phyloP scores from a whole-genome alignment of 1,140 invertebrate species.

The Melipona quadrifasciata region DNA sequence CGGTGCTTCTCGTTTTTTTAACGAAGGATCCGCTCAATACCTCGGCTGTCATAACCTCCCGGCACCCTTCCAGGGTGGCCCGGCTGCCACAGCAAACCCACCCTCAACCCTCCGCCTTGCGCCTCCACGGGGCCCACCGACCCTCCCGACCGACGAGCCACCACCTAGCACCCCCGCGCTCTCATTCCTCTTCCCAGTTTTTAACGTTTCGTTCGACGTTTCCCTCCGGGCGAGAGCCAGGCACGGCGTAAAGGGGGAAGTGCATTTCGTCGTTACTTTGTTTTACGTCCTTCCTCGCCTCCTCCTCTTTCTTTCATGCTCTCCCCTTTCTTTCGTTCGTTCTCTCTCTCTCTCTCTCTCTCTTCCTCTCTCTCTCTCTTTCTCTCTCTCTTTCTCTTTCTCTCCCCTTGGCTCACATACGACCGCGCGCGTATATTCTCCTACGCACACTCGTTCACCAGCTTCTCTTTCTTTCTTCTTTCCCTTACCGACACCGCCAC shows the following conservation, averaged over 20 bases:
- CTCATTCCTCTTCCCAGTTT: conserved; percentile 77
- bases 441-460: conserved; percentile 16
- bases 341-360: not conserved
- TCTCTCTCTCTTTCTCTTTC: not conserved
- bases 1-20: conserved; percentile 77
- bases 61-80: conserved; percentile 71
- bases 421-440: not conserved
- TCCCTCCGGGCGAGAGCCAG: conserved; percentile 72
- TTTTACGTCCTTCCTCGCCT: conserved; percentile 76
- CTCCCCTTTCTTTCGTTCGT: conserved; percentile 27
- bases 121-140: conserved; percentile 62
- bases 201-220: conserved; percentile 81
- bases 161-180: conserved; percentile 62
- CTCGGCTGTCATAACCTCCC: conserved; percentile 81
- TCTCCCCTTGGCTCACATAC: not conserved
- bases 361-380: not conserved
- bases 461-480: conserved; percentile 44
- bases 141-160: conserved; percentile 65
- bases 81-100: conserved; percentile 60
- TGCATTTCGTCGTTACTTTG: conserved; percentile 82
- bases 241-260: conserved; percentile 69
- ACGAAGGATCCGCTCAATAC: conserved; percentile 82
- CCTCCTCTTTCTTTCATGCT: conserved; percentile 1
- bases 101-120: conserved; percentile 57
- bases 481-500: conserved; percentile 54